Evolutionary conservation across 2,888 invertebrate species (phyloP), one percentile per base, ranked within the genome.

Genomic region (Epiblema foenella): DNA sequence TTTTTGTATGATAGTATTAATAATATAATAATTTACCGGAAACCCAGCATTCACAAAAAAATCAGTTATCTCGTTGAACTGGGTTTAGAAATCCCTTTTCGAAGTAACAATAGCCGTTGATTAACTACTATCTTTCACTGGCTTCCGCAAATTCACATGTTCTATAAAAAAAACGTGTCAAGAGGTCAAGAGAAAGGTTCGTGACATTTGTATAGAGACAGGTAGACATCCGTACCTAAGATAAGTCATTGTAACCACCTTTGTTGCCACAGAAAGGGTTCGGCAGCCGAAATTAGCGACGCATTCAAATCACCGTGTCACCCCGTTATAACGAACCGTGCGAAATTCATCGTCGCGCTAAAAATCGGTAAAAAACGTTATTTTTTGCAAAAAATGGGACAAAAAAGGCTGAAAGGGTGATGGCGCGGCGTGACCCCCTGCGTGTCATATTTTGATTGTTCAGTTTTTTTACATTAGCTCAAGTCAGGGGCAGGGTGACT

Each of bases 241-340:
- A 90, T 88, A 88, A 78, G 62, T 69, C 63, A 69, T 76, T 78
- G 81, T 83, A 77, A 78, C 78, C 81, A 77, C 83, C 76, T 86
- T 86, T 88, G 85, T 87, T 79, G 81, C 51, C 70, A n/a, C 73
- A 77, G 77, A 88, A 89, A 91, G 88, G 89, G 89, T 87, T 46
- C 77, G 69, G 69, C 85, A 88, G 87, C 85, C 88, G 77, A 93
- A 93, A 93, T 93, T 92, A 93, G 89, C 77, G 81, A 78, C 77
- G 79, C 89, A 93, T 93, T 93, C 89, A 92, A 89, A 92, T 88
- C 80, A 76, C 77, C 78, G 76, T 86, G 87, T 87, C 89, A 88
- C 78, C 81, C 79, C 77, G 81, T 83, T 77, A 78, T 84, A 90
- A 92, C 88, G 82, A 90, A 90, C 91, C 93, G 93, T 93, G 93